Evolutionary conservation across 2,797 vertebrate genomes (phyloP).

Genomic region (Channa striata): DNA sequence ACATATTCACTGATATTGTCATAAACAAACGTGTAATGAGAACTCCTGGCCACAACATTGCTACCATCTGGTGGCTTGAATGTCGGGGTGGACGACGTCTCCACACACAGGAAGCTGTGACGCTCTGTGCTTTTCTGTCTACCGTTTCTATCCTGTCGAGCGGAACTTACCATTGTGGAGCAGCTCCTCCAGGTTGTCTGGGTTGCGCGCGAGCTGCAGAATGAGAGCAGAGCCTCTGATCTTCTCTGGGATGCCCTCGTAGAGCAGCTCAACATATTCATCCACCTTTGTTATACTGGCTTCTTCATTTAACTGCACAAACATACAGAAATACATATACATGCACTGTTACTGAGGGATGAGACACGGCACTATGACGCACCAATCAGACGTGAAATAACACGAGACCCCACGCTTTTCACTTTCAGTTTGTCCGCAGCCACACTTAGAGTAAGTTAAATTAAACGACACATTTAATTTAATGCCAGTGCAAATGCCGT

Average conservation of each 20-base stretch:
- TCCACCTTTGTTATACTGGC: constrained; percentile 73
- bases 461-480: too few species aligned
- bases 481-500: too few species aligned
- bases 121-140: not conserved
- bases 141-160: not conserved
- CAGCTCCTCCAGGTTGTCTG: constrained; percentile 93
- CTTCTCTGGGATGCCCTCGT: constrained; percentile 92
- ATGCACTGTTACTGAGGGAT: too few species aligned
- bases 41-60: too few species aligned
- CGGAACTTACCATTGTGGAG: constrained; percentile 87
- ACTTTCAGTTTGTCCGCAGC: not conserved
- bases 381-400: too few species aligned
- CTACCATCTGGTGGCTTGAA: too few species aligned
- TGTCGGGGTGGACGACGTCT: too few species aligned
- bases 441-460: not conserved
- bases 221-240: constrained; percentile 91
- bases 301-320: constrained; percentile 68
- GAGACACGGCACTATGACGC: too few species aligned
- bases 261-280: constrained; percentile 90
- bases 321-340: constrained; percentile 1
- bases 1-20: too few species aligned
- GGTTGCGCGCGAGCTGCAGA: constrained; percentile 92
- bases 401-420: not conserved
- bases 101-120: too few species aligned
- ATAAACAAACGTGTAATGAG: too few species aligned